Conservation (phyloP, 1,140 invertebrate genomes). For the Tyrophagus putrescentiae region DNA sequence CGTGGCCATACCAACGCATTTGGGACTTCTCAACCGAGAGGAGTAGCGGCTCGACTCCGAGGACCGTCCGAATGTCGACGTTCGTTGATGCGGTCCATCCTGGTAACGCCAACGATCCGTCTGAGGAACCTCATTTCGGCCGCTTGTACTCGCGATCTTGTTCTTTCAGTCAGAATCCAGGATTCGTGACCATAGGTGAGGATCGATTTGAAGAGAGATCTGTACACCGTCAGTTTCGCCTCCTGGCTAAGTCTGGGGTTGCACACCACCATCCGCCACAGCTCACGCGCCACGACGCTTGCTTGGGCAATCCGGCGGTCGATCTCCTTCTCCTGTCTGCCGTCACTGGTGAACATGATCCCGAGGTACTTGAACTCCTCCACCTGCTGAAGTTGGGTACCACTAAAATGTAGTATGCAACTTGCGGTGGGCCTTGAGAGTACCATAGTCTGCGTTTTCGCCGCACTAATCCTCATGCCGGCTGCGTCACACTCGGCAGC, state of each 20-base stretch:
- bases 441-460: background rate
- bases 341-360: background rate
- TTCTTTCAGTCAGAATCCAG: background rate
- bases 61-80: background rate
- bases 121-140: background rate
- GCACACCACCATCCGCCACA: background rate
- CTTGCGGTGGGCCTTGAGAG: background rate
- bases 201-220: background rate
- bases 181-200: constrained; percentile 1
- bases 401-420: background rate
- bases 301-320: background rate
- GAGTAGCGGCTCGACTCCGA: background rate
- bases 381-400: background rate
- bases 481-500: background rate
- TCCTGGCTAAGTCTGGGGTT: background rate
- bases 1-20: background rate
- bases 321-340: background rate
- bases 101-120: background rate
- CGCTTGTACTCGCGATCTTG: constrained; percentile 1
- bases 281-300: background rate
- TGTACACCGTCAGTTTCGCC: background rate
- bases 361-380: background rate
- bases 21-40: background rate
- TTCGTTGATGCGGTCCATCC: background rate
- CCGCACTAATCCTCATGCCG: background rate